These are phyloP conservation scores for Pemphigus obesinymphae DNA, from an alignment of 1,140 invertebrate species.

Conservation along the genomic window DNA sequence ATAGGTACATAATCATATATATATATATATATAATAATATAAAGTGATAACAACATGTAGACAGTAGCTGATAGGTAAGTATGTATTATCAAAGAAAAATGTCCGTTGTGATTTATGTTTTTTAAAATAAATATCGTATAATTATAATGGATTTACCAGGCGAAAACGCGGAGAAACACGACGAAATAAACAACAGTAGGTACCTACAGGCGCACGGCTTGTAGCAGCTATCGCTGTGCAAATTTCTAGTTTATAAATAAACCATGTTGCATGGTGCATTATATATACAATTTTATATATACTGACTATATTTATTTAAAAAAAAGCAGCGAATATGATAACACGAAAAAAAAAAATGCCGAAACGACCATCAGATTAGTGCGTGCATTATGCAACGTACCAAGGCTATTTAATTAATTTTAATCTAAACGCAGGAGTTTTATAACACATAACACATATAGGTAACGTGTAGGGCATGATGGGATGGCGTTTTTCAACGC, in stretches of 20 bases:
- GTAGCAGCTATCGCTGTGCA: not conserved
- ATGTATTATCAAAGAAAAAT: not conserved
- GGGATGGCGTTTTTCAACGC: not conserved
- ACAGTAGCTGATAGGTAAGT: too few species aligned
- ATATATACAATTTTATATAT: not conserved
- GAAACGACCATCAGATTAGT: not conserved
- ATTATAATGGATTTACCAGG: too few species aligned
- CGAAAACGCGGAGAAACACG: not conserved
- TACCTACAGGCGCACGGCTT: not conserved
- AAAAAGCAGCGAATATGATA: not conserved
- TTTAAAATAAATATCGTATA: not conserved
- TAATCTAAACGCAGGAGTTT: not conserved
- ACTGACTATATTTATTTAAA: not conserved
- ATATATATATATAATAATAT: not conserved
- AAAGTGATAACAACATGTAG: not conserved
- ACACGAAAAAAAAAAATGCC: too few species aligned
- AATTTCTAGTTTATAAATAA: not conserved
- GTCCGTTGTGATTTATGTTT: not conserved
- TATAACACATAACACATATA: not conserved
- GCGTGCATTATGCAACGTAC: not conserved
- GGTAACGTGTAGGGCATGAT: not conserved
- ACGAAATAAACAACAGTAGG: not conserved
- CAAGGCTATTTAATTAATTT: not conserved
- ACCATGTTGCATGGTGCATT: not conserved
- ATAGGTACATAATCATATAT: not conserved